Base-by-base conservation (phyloP, 2,113 vertebrate genomes). In the Turdus rufiventris region DNA sequence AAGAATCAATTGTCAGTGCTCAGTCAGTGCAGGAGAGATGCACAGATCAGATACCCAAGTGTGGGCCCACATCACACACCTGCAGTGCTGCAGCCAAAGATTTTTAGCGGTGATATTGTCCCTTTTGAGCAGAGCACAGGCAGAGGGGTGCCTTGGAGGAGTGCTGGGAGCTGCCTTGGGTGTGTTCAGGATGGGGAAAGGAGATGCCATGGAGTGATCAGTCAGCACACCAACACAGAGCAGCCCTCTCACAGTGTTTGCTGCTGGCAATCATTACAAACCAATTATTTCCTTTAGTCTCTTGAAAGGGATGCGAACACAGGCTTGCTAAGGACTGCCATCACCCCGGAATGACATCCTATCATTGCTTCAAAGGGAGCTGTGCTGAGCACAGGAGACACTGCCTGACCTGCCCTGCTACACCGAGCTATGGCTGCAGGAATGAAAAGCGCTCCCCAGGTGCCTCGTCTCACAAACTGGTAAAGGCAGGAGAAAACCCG, bases 81-180 rank as follows among this genome's bases (percentile, higher is more conserved):
- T 73, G 63, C 33, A 70, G 42, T 3, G 18, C 40, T 43, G 54
- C 31, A 75, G 40, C 43, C 53, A 1, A 6, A 21, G 18, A 1
- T 71, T 66, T 17, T 28, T 11, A 61, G 42, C 17, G 71, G 62
- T 19, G 8, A 5, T 5, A 4, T 3, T 28, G 17, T n/a, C 25
- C 66, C 56, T 62, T 36, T 23, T 33, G 60, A 65, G 36, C 2
- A 0, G 40, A 61, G 62, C 53, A 56, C 21, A 12, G 0, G 0
- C 40, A 54, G 36, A 68, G 28, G 16, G 15, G 6, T 25, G n/a
- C 25, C 54, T 31, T 2, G 20, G 40, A 43, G 26, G n/a, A 67
- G 40, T 3, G 12, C 0, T 63, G 48, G 0, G 23, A 76, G 36
- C 29, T 73, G 45, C 67, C 50, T 43, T 0, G 0, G 17, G 8